These are phyloP conservation scores for Cerceris rybyensis DNA, from an alignment of 2,888 invertebrate species.

Conservation along the genomic window DNA sequence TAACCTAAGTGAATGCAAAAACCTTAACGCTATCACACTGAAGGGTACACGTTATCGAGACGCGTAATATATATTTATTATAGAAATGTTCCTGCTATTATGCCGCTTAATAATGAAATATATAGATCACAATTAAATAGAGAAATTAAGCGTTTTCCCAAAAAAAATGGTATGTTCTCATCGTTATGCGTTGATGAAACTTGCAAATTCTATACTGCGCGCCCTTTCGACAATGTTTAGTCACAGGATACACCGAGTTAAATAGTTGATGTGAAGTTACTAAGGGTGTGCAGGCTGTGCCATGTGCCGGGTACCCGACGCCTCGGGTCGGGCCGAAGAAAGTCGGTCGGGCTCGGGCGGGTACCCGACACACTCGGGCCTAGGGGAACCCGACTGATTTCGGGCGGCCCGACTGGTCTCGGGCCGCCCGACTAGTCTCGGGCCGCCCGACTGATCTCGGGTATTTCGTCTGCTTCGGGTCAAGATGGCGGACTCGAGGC, in stretches of 20 bases:
- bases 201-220: constrained; percentile 36
- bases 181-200: background rate
- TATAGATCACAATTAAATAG: background rate
- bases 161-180: constrained; percentile 7
- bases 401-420: no score
- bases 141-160: constrained; percentile 13
- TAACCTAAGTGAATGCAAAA: constrained; percentile 38
- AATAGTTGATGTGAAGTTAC: background rate
- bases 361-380: no score
- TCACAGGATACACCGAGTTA: background rate
- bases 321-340: no score
- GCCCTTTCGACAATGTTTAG: constrained; percentile 36
- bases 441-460: no score
- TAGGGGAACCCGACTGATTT: no score
- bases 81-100: background rate
- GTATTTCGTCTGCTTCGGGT: no score
- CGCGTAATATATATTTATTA: background rate
- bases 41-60: background rate
- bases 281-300: background rate
- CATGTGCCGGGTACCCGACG: no score
- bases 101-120: background rate
- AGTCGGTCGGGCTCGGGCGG: no score
- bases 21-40: background rate
- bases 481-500: no score
- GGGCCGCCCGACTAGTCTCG: no score